Percentiles rank a stretch among this genome's conserved stretches.
Evolutionary conservation across 2,113 vertebrate genomes (phyloP).

Genomic region (Motacilla alba): DNA sequence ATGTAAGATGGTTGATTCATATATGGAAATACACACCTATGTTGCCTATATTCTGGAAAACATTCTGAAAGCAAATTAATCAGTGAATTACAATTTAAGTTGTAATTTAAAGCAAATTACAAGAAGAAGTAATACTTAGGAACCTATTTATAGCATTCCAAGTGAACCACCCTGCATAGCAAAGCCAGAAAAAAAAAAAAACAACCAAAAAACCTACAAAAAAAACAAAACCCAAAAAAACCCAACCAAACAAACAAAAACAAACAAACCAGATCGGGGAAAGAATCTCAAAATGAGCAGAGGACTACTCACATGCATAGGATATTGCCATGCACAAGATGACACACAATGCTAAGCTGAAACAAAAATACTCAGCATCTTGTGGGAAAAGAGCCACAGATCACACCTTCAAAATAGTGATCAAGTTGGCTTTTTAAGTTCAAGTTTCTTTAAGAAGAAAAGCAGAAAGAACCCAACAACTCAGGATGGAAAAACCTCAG

Average conservation of each 20-base stretch:
- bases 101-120: neutral
- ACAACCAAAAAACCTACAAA: no score
- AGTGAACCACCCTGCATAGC: neutral
- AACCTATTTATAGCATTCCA: neutral
- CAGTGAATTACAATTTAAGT: neutral
- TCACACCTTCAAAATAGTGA: neutral
- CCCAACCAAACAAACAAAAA: no score
- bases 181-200: neutral
- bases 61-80: neutral
- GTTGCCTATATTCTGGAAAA: neutral
- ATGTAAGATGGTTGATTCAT: neutral
- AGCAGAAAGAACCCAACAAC: neutral
- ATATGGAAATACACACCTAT: neutral
- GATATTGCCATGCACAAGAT: neutral
- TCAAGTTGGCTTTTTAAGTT: neutral
- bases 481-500: neutral
- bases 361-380: neutral
- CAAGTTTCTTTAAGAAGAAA: neutral
- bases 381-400: neutral
- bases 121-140: neutral
- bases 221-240: neutral
- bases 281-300: neutral
- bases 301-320: accelerated
- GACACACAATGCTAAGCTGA: neutral
- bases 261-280: neutral